Evolutionary conservation across 2,888 invertebrate species (phyloP), one percentile per base, ranked within the genome.

Genomic region (Dynastes maya): DNA sequence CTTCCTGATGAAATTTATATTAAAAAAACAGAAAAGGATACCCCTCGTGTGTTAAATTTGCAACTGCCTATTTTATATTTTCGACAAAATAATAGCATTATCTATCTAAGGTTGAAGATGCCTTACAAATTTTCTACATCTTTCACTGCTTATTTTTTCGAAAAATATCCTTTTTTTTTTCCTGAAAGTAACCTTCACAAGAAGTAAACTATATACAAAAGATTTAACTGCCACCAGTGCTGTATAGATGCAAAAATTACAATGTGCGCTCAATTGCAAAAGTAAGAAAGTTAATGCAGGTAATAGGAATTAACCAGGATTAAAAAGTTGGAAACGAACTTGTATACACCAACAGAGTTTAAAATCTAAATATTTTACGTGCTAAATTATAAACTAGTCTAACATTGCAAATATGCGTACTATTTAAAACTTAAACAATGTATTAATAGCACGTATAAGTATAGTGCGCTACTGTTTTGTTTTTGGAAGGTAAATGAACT

Each of bases 141-240:
- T 11, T 11, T 11, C 45, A 8, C 45, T 11, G 2, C 8, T 1
- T 45, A 45, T 5, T 58, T 22, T 58, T 58, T 16, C 16, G 5
- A 58, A 58, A 58, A 11, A 51, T 51, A 51, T 22, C 11, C 61
- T 45, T 49, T 22, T 22, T 16, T 22, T 22, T 74, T 45, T 29
- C 61, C 72, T 74, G 58, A 63, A 74, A 63, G 29, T 27, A 61
- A 63, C 61, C 61, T 40, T 29, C 22, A 74, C 61, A 27, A 61
- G 45, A 74, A 74, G 40, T 58, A 61, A 74, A 63, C 61, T 74
- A 74, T 74, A 27, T 74, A 74, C 72, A 74, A 74, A 61, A 74
- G 61, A 13, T 74, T 61, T 74, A 74, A 74, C 72, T 74, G 45
- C 72, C 72, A 74, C 72, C 72, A 74, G 72, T 74, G 72, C 72